Evolutionary conservation across 2,113 vertebrate genomes (phyloP), one percentile per base, ranked within the genome.

Genomic region (Aplodontia rufa): DNA sequence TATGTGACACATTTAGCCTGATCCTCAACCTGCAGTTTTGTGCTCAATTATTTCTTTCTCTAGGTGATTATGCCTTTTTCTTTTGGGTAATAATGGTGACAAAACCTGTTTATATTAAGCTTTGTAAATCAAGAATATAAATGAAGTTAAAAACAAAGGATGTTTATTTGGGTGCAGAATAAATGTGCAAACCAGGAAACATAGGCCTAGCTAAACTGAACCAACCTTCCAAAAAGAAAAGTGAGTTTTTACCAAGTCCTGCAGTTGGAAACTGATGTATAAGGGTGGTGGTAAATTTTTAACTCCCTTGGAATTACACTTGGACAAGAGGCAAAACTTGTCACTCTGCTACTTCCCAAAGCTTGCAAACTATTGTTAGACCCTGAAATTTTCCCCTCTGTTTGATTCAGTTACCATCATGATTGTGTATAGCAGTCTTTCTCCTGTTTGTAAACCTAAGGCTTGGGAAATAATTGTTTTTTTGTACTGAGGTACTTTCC

Each of bases 71-170:
- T 72, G 26, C 28, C 85, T 40, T 78, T 53, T 20, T 62, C 58
- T 55, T 42, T n/a, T 30, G 37, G 8, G 19, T 53, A 40, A 3
- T 72, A 24, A 5, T 81, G 80, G 30, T 85, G 4, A 37, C 60
- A 22, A 90, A 93, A 42, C 9, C 71, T 81, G 30, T 85, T 94
- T 68, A 79, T 55, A 53, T 53, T 82, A 62, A 83, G 9, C 24
- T 74, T 91, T 91, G 68, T 49, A 49, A 83, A 91, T 10, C 53
- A 62, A n/a, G 40, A n/a, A 82, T 22, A 72, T 82, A 91, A 82
- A 72, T 47, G 53, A 91, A 7, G 40, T 72, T 82, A 60, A 91
- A 60, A 72, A 6, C 49, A 37, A 82, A 91, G 78, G 45, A 71
- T 14, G 10, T 53, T 35, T 45, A 16, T 8, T 49, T 72, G 64